Conservation (phyloP, 2,797 vertebrate species). For the Acrossocheilus wenchowensis region DNA sequence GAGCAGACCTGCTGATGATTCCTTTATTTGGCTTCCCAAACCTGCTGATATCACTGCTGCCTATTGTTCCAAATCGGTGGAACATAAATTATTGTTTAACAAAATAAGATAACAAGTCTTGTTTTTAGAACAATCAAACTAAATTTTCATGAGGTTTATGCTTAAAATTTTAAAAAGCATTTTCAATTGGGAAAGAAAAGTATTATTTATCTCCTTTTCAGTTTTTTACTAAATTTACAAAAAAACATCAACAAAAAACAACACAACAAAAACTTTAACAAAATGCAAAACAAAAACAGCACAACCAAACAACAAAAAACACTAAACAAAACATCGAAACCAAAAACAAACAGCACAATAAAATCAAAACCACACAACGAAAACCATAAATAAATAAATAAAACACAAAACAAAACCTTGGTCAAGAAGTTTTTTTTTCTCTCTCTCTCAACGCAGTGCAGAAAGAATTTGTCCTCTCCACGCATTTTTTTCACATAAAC, state of each 20-base stretch:
- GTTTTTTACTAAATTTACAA: not conserved
- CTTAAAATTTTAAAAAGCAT: not conserved
- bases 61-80: not conserved
- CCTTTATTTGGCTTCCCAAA: constrained; percentile 14
- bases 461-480: not conserved
- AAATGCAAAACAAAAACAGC: too few relatives aligned
- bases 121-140: not conserved
- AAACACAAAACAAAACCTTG: not conserved
- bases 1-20: not conserved
- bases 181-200: not conserved
- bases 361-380: not conserved
- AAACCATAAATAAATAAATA: not conserved
- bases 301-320: too few relatives aligned
- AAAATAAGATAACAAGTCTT: not conserved
- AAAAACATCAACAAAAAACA: too few relatives aligned
- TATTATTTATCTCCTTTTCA: not conserved
- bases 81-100: not conserved
- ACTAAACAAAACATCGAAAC: not conserved
- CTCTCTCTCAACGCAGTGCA: not conserved
- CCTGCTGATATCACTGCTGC: not conserved
- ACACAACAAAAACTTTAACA: too few relatives aligned
- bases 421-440: not conserved
- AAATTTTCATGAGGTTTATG: not conserved
- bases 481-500: not conserved
- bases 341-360: not conserved